A percentile compares a stretch with the other conserved stretches of the same genome.
Conservation (phyloP, 2,113 vertebrate genomes). For the Cricetomys ansorgei region DNA sequence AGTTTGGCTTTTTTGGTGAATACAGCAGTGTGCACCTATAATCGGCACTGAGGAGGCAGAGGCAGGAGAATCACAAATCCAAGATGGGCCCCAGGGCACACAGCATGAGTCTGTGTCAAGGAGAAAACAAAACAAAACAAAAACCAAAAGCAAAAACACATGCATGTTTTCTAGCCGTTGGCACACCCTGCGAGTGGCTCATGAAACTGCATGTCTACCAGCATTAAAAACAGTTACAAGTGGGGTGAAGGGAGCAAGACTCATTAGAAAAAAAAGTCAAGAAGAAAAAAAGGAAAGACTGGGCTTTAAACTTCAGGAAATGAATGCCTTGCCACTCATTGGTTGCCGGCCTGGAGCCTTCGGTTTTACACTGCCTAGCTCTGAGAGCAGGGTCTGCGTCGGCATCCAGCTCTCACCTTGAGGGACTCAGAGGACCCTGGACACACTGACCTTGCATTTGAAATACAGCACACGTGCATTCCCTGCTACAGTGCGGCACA, state of each 20-base stretch:
- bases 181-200: background rate
- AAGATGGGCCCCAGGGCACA: background rate
- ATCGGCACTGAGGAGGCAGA: background rate
- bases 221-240: background rate
- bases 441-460: no score
- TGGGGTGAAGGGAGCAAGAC: no score
- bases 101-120: background rate
- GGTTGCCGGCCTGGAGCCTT: background rate
- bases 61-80: background rate
- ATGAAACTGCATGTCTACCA: background rate
- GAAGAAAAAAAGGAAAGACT: background rate
- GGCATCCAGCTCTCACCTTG: background rate
- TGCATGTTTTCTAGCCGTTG: background rate
- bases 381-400: no score
- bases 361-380: no score
- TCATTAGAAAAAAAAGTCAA: background rate
- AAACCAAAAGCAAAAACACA: background rate
- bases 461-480: no score
- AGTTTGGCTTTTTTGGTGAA: background rate
- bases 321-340: no score
- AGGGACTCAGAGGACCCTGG: fast-evolving
- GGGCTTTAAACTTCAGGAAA: background rate
- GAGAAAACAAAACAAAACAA: no score
- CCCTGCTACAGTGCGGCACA: fast-evolving
- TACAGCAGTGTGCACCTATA: background rate